These are phyloP conservation scores for Steatocranus sp. DNA, from an alignment of 2,797 vertebrate genomes.

Conservation along the genomic window DNA sequence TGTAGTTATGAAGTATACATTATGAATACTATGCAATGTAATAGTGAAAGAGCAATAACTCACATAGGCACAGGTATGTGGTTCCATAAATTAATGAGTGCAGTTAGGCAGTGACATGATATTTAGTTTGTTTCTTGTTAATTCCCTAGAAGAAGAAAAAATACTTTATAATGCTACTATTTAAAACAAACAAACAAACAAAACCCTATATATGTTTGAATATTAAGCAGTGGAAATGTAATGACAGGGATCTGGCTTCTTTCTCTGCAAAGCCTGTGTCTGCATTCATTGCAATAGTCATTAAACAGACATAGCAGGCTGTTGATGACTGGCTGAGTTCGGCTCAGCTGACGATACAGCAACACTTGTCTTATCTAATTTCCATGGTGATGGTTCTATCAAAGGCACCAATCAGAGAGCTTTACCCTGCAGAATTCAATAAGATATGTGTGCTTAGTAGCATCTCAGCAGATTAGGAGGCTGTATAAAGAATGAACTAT, in stretches of 20 bases:
- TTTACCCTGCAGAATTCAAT: conserved; percentile 65
- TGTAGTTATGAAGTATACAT: conserved; percentile 23
- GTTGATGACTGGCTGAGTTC: conserved; percentile 20
- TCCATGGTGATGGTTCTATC: conserved; percentile 61
- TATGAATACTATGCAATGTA: conserved; percentile 13
- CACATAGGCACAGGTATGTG: neutral
- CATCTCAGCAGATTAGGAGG: conserved; percentile 59
- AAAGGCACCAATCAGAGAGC: conserved; percentile 46
- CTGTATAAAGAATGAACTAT: conserved; percentile 55
- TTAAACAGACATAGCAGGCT: conserved; percentile 12
- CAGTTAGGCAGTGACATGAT: neutral
- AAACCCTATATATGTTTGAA: neutral
- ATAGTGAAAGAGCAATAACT: conserved; percentile 23
- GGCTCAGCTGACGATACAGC: conserved; percentile 23
- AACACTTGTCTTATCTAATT: conserved; percentile 56
- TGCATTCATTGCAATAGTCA: neutral
- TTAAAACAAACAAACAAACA: neutral
- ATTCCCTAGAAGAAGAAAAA: neutral
- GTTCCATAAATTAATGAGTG: conserved; percentile 37
- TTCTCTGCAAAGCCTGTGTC: neutral
- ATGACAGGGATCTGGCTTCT: neutral
- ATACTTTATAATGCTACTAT: neutral
- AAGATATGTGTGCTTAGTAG: conserved; percentile 57
- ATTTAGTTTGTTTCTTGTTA: neutral
- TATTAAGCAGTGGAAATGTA: neutral